A percentile compares a stretch with the other conserved stretches of the same genome.
Conservation (phyloP, 30 jellyfish, hydroid and myxozoan species). For the Sanderia malayensis region DNA sequence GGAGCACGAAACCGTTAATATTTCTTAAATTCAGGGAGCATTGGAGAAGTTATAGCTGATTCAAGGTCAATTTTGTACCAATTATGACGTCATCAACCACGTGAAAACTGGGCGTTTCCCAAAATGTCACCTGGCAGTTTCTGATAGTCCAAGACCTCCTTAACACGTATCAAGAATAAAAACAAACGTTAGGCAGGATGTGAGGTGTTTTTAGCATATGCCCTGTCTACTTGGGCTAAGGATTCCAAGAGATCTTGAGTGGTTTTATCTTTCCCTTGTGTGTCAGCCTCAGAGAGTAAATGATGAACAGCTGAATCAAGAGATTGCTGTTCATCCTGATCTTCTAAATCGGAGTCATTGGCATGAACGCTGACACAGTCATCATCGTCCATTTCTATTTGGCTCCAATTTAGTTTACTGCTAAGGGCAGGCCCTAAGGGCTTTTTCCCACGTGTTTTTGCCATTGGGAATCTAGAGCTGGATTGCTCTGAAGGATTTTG, state of each 20-base stretch:
- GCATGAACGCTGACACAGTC: slow-evolving; percentile 4
- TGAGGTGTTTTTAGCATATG: too few species aligned
- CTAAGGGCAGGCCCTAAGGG: slow-evolving; percentile 8
- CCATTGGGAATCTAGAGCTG: background rate
- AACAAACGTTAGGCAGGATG: too few species aligned
- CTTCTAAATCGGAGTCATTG: slow-evolving; percentile 1
- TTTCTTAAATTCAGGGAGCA: too few species aligned
- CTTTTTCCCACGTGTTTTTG: slow-evolving; percentile 3
- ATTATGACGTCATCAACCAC: too few species aligned
- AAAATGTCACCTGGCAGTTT: too few species aligned
- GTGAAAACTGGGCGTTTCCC: too few species aligned
- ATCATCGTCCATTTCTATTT: background rate
- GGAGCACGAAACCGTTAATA: too few species aligned
- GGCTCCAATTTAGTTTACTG: slow-evolving; percentile 3
- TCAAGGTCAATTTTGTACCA: too few species aligned
- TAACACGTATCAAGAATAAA: too few species aligned
- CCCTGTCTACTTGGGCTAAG: too few species aligned
- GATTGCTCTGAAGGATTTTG: background rate
- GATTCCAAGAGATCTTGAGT: background rate
- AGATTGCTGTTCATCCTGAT: slow-evolving; percentile 3
- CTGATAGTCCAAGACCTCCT: too few species aligned
- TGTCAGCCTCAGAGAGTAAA: slow-evolving; percentile 4
- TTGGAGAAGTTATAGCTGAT: too few species aligned
- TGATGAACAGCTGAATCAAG: slow-evolving; percentile 2
- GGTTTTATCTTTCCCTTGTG: background rate